Evolutionary conservation across 2,113 vertebrate genomes (phyloP).

Genomic region (Megaptera novaeangliae): DNA sequence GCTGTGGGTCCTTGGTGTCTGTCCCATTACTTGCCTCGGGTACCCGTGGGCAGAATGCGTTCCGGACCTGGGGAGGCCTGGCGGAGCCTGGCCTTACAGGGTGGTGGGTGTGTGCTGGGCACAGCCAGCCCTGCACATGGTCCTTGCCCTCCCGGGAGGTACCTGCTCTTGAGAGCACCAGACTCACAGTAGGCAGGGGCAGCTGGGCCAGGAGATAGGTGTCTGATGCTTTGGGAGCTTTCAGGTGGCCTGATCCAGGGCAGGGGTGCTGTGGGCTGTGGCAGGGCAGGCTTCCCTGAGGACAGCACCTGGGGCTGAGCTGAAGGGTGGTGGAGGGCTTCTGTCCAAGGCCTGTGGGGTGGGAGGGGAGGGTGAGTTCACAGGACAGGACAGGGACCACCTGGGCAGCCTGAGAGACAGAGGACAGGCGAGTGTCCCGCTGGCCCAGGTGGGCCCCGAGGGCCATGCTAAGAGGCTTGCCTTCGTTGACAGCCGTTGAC

Average conservation of each 20-base stretch:
- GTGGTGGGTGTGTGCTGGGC: neutral
- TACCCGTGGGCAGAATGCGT: neutral
- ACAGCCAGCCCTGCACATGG: accelerated
- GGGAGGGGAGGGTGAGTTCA: neutral
- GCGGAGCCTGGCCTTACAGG: neutral
- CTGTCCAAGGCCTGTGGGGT: neutral
- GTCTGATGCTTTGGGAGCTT: neutral
- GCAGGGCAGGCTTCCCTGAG: neutral
- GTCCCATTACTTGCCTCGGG: no score
- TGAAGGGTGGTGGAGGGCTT: neutral
- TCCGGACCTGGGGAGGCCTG: neutral
- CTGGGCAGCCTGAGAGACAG: neutral
- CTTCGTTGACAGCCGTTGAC: accelerated
- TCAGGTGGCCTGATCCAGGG: neutral
- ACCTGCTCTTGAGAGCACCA: no score
- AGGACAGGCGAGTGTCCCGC: no score
- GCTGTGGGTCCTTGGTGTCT: neutral
- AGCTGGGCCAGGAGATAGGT: neutral
- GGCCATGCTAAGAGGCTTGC: neutral
- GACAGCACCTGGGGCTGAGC: no score
- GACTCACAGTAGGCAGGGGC: neutral
- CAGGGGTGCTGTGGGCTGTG: neutral
- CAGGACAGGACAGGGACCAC: neutral
- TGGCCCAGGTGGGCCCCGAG: neutral
- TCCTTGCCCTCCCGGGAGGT: neutral